A percentile compares a stretch with the other conserved stretches of the same genome.
phyloP scores from a whole-genome alignment of 1,140 invertebrate species.

The Mycetomoellerius zeteki region DNA sequence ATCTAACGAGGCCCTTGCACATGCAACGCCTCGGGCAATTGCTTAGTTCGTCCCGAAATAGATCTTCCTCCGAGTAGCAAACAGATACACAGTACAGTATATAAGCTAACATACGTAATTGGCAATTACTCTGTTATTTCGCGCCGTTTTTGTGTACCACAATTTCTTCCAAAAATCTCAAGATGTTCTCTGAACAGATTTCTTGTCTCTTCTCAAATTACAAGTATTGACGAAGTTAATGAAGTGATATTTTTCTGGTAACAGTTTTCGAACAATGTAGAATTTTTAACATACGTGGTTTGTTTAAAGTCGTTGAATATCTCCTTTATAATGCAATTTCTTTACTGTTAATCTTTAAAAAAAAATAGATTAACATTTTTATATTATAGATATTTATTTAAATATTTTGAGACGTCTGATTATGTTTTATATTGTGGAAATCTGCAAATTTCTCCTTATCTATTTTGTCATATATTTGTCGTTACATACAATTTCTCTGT shows the following conservation, averaged over 20 bases:
- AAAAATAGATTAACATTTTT: neutral
- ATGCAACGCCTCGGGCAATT: constrained; percentile 46
- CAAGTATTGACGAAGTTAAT: neutral
- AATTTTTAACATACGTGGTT: neutral
- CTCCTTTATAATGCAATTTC: neutral
- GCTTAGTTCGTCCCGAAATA: constrained; percentile 46
- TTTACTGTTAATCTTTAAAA: neutral
- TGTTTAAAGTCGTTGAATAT: neutral
- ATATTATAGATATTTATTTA: too few species aligned
- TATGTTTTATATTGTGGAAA: neutral
- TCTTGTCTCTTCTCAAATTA: neutral
- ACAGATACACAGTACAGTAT: constrained; percentile 5
- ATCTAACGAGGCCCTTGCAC: constrained; percentile 44
- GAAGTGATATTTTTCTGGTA: neutral
- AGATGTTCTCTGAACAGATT: constrained; percentile 8
- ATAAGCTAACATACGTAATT: constrained; percentile 29
- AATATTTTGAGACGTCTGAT: neutral
- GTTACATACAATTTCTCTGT: too few species aligned
- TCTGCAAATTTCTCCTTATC: too few species aligned
- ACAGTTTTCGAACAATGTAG: neutral
- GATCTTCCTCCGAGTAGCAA: constrained; percentile 30
- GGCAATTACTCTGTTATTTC: constrained; percentile 48
- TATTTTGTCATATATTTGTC: too few species aligned
- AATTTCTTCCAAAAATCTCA: neutral
- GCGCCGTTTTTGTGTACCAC: neutral